Base-by-base conservation (phyloP, 2,888 invertebrate species). In the Melipona bicolor region DNA sequence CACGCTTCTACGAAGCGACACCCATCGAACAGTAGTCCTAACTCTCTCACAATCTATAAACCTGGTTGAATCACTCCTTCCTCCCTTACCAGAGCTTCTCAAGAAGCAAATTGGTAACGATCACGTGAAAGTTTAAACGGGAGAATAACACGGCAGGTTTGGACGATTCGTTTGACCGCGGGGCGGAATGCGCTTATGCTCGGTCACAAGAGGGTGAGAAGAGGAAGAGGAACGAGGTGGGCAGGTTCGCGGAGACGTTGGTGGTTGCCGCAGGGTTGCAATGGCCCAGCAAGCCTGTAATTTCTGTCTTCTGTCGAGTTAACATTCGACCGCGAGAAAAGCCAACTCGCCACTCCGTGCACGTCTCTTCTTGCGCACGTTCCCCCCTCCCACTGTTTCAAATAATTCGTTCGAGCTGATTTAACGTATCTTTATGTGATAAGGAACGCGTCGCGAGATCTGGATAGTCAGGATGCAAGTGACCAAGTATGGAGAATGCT, bases 291-390 rank as follows among this genome's bases (percentile, higher is more conserved):
- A 73, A 84, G 88, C 81, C 88, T 88, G 78, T 84, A 87, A 88
- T 88, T 88, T 88, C 52, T 79, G 88, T 85, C 87, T 79, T 80
- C 43, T 79, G 79, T 85, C 87, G 85, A 87, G 87, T 88, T 87
- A 87, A 85, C 83, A 77, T 88, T 87, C 86, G 86, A 84, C 86
- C 64, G 74, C 67, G 56, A 73, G 75, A 70, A 81, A 84, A 79
- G 68, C 54, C 54, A 74, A 82, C 64, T 79, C 74, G 77, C 84
- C 76, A 85, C 85, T 80, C 43, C 79, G 81, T 36, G 50, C 67
- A 61, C 24, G 19, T 27, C 62, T 27, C 64, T 32, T 4, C 32
- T 32, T 32, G 54, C 72, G 24, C n/a, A 27, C 27, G 61, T 32
- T 32, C 19, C n/a, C 19, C 9, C 59, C 61, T 24, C 56, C 52